phyloP scores from a whole-genome alignment of 2,888 invertebrate genomes.

The Acronicta aceris region DNA sequence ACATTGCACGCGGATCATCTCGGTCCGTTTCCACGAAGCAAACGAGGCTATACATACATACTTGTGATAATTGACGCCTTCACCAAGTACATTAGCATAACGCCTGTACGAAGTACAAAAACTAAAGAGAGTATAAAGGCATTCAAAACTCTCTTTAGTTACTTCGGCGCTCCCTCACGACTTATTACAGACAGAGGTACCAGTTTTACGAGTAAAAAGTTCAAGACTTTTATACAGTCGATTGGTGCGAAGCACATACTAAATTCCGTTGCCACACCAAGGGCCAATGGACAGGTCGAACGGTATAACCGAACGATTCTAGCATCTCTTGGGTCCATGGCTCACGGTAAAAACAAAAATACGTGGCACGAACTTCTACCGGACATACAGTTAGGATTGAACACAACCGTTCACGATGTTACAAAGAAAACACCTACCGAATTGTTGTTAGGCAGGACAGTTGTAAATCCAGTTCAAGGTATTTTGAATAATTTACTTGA shows the following conservation, averaged over 20 bases:
- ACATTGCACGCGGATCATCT: not conserved
- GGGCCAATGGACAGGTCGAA: not conserved
- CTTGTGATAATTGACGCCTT: slow-evolving; percentile 13
- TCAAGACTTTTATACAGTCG: not conserved
- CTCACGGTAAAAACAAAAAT: not conserved
- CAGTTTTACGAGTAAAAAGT: not conserved
- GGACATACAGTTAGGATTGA: not conserved
- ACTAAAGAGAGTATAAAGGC: slow-evolving; percentile 1
- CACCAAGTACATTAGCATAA: slow-evolving; percentile 5
- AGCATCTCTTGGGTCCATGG: not conserved
- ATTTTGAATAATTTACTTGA: not conserved
- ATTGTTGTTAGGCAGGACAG: not conserved
- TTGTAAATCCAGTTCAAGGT: not conserved
- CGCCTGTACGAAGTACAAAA: slow-evolving; percentile 9
- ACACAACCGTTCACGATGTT: not conserved
- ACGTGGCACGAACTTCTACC: not conserved
- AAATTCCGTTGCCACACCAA: not conserved
- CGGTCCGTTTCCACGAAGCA: not conserved
- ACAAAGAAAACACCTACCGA: not conserved
- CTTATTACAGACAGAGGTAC: slow-evolving; percentile 17
- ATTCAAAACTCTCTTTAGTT: slow-evolving; percentile 1
- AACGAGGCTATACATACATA: slow-evolving; percentile 1
- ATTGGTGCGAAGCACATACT: not conserved
- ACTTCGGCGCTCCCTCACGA: slow-evolving; percentile 6
- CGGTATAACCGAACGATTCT: not conserved